Evolutionary conservation across 2,888 invertebrate species (phyloP).

Genomic region (Drosophila flavopinicola): DNA sequence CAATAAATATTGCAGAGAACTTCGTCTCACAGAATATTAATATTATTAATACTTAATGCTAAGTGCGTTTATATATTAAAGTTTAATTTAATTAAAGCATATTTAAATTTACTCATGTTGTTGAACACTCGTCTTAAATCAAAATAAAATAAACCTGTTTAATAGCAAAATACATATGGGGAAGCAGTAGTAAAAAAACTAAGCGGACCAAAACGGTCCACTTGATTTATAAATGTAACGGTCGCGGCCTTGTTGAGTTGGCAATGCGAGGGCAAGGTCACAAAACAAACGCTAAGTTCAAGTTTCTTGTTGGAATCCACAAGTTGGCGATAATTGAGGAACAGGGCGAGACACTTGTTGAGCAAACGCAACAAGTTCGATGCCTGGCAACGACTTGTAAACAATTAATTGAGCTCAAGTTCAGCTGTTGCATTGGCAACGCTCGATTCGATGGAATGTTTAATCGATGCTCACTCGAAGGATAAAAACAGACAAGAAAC

Average conservation of each 20-base stretch:
- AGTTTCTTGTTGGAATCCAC: conserved; percentile 27
- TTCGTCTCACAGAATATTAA: not conserved
- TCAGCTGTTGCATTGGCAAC: conserved; percentile 77
- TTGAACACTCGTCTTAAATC: no score
- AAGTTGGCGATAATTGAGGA: conserved; percentile 16
- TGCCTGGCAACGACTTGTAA: conserved; percentile 66
- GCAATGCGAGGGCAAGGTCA: conserved; percentile 26
- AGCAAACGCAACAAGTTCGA: conserved; percentile 56
- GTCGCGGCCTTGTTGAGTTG: not conserved
- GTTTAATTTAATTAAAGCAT: no score
- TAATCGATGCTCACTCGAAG: conserved; percentile 63
- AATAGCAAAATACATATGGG: no score
- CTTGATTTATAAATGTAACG: not conserved
- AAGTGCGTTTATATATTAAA: not conserved
- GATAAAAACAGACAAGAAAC: conserved; percentile 51
- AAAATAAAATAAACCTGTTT: no score
- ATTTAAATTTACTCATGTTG: no score
- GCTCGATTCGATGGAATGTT: conserved; percentile 54
- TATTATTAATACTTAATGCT: not conserved
- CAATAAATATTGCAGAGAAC: not conserved
- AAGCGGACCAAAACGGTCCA: not conserved
- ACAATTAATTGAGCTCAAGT: conserved; percentile 68
- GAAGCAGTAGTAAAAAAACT: no score
- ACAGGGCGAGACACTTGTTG: conserved; percentile 43
- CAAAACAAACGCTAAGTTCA: conserved; percentile 25